Base-by-base conservation (phyloP, 2,888 invertebrate genomes). In the Xylota segnis region DNA sequence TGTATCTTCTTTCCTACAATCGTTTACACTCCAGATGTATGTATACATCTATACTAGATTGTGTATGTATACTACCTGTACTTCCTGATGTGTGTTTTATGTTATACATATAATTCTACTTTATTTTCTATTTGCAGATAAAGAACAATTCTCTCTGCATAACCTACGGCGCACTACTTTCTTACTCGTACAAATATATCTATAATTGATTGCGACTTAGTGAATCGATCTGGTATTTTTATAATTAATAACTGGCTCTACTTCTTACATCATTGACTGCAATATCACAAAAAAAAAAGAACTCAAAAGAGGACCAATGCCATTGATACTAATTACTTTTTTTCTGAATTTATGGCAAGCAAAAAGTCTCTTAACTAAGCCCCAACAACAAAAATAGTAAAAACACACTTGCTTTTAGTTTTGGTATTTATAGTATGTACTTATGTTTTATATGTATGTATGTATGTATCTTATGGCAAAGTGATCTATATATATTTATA, bases 311-410 rank as follows among this genome's bases (percentile, higher is more conserved):
- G 9, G 9, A 10, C 2, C 34, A 7, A 34, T 10, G 4, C 5
- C 5, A 0, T 9, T 5, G 12, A 16, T 4, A 37, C 3, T 23
- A 23, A 23, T 23, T 23, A n/a, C 3, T 23, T 23, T 59, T 59
- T 59, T 40, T 63, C 9, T 50, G 16, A 65, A 47, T 65, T 18
- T 50, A 65, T 65, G 65, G 65, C 65, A 65, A 65, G 47, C 65
- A 50, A 50, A 10, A 18, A 23, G 18, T 50, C 18, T 23, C 23
- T 5, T 50, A 23, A 23, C 10, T 10, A 16, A 6, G 0, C 18
- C 18, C 6, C 9, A 4, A 16, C 18, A 10, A 18, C 18, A 47
- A 47, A 18, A 2, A 18, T 5, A 3, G 3, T 23, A 23, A 3
- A 23, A 12, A 16, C 2, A 47, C 16, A 4, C 4, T 10, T 47